phyloP scores from a whole-genome alignment of 2,888 invertebrate species.

The Lochmaea capreae region DNA sequence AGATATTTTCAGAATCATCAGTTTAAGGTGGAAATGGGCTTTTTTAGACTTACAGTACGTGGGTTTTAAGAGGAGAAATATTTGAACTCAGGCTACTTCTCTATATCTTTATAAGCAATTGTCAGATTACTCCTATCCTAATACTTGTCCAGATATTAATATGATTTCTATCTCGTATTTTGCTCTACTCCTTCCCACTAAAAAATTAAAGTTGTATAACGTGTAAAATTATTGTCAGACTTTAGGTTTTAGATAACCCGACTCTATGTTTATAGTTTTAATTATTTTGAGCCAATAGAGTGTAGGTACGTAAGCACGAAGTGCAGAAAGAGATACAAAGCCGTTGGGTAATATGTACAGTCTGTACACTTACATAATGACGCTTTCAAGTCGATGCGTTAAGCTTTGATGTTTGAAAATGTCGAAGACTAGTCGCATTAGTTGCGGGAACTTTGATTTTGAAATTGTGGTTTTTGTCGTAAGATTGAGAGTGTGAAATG shows the following conservation, averaged over 20 bases:
- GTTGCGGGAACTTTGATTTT: slow-evolving; percentile 20
- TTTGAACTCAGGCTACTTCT: no score
- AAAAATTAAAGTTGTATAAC: slow-evolving; percentile 2
- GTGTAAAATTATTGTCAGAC: slow-evolving; percentile 10
- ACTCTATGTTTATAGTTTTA: slow-evolving; percentile 11
- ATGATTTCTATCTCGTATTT: no score
- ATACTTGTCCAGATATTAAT: no score
- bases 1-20: no score
- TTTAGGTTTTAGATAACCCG: background rate
- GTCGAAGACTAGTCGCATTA: slow-evolving; percentile 22
- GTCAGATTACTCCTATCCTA: no score
- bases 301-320: slow-evolving; percentile 7
- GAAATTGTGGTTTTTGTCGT: slow-evolving; percentile 13
- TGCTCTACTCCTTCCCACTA: no score
- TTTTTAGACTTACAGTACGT: no score
- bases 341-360: background rate
- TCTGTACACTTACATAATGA: background rate
- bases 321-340: slow-evolving; percentile 4
- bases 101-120: no score
- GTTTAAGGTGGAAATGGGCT: no score
- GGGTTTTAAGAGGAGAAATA: no score
- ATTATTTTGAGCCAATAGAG: slow-evolving; percentile 2
- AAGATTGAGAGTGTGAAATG: slow-evolving; percentile 2
- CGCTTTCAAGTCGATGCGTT: slow-evolving; percentile 11
- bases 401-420: slow-evolving; percentile 19